These are phyloP conservation scores for Megalops atlanticus DNA, from an alignment of 2,113 vertebrate species.

Conservation along the genomic window DNA sequence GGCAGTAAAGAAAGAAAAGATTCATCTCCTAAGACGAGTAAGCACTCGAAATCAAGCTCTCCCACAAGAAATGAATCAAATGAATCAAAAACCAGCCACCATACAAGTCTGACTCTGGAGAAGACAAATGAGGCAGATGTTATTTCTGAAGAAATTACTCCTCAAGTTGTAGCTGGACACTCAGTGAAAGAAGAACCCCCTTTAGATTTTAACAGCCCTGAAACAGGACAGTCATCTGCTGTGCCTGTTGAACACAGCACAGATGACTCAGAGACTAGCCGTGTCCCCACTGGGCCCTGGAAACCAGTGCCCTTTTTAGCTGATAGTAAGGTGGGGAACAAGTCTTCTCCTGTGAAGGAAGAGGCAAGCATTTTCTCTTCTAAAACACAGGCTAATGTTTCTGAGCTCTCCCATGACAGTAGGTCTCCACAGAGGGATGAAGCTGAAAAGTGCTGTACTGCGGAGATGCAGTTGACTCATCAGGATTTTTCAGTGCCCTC, in stretches of 20 bases:
- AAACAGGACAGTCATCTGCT: background rate
- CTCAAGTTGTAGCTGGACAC: background rate
- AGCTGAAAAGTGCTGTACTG: background rate
- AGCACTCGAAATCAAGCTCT: slow-evolving; percentile 45
- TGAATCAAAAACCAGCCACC: slow-evolving; percentile 48
- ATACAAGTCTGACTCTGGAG: slow-evolving; percentile 25
- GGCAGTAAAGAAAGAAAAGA: slow-evolving; percentile 30
- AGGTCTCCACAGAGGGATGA: background rate
- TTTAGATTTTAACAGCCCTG: background rate
- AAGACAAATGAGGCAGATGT: background rate
- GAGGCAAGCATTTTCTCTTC: slow-evolving; percentile 33
- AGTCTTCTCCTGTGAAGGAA: background rate
- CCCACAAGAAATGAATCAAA: slow-evolving; percentile 34
- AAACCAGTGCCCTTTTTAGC: slow-evolving; percentile 50
- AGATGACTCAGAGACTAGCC: slow-evolving; percentile 37
- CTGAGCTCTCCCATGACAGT: background rate
- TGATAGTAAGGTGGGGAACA: slow-evolving; percentile 16
- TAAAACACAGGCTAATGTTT: background rate
- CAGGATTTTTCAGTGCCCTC: background rate
- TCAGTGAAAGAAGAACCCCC: background rate
- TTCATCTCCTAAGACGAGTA: slow-evolving; percentile 32
- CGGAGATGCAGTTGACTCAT: background rate
- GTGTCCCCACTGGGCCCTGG: slow-evolving; percentile 48
- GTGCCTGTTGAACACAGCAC: slow-evolving; percentile 7
- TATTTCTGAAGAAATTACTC: background rate